These are phyloP conservation scores for Paracentrotus lividus DNA, from an alignment of 53 echinoderm and acorn worm genomes.

Conservation along the genomic window DNA sequence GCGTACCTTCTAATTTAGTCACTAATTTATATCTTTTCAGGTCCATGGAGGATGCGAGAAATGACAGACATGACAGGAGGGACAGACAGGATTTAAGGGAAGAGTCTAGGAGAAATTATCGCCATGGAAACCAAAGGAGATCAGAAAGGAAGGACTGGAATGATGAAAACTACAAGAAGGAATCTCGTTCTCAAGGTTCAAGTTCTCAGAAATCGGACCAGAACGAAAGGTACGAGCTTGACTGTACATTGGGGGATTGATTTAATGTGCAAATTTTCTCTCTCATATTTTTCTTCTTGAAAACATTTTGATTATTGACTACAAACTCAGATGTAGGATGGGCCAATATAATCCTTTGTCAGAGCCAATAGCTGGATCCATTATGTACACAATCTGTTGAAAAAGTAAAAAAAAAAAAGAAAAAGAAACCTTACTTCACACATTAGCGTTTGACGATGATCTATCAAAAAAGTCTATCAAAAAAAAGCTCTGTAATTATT, in stretches of 20 bases:
- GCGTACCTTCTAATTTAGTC: no score
- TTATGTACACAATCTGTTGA: no score
- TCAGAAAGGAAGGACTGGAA: background rate
- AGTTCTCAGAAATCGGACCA: background rate
- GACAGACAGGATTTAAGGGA: background rate
- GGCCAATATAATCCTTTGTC: background rate
- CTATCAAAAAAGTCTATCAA: no score
- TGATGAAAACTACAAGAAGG: background rate
- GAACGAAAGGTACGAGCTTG: background rate
- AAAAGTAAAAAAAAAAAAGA: background rate
- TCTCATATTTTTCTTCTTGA: background rate
- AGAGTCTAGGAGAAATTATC: background rate
- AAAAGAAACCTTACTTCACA: background rate
- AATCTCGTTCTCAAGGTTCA: background rate
- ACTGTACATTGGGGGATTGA: background rate
- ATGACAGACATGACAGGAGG: constrained; percentile 3
- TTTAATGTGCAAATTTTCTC: background rate
- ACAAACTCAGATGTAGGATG: background rate
- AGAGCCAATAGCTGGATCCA: no score
- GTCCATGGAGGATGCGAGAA: constrained; percentile 5
- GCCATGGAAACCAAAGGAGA: constrained; percentile 6
- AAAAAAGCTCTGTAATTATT: no score
- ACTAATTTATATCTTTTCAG: background rate
- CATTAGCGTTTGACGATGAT: no score
- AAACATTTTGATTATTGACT: background rate